phyloP scores from a whole-genome alignment of 2,888 invertebrate species.

The Plebejus argus region DNA sequence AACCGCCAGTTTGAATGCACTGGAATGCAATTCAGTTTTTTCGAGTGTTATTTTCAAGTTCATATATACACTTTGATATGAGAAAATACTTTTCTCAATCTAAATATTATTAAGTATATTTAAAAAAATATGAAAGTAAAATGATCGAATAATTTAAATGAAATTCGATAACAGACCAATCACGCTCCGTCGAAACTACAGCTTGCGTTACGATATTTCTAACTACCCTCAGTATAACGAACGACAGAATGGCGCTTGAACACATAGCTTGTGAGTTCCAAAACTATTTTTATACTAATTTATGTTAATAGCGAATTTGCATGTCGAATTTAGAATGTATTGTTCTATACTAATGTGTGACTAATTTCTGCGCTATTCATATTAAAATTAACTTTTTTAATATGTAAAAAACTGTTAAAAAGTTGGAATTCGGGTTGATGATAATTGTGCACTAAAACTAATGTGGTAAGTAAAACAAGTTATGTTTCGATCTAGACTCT shows the following conservation, averaged over 20 bases:
- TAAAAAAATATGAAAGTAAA: background rate
- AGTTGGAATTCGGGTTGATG: no score
- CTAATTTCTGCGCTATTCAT: background rate
- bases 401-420: background rate
- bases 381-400: background rate
- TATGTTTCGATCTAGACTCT: no score
- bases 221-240: background rate
- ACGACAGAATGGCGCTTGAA: background rate
- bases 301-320: background rate
- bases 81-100: no score
- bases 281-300: background rate
- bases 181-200: background rate
- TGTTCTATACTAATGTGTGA: background rate
- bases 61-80: no score
- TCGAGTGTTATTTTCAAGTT: no score
- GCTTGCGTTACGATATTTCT: background rate
- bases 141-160: background rate
- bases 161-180: background rate
- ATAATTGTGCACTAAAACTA: no score
- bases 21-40: no score
- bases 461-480: no score
- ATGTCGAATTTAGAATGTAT: background rate
- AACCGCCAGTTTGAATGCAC: no score
- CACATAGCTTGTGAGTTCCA: background rate
- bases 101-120: no score